A percentile compares a stretch with the other conserved stretches of the same genome.
phyloP scores from a whole-genome alignment of 1,140 invertebrate species.

The Bactericera cockerelli region DNA sequence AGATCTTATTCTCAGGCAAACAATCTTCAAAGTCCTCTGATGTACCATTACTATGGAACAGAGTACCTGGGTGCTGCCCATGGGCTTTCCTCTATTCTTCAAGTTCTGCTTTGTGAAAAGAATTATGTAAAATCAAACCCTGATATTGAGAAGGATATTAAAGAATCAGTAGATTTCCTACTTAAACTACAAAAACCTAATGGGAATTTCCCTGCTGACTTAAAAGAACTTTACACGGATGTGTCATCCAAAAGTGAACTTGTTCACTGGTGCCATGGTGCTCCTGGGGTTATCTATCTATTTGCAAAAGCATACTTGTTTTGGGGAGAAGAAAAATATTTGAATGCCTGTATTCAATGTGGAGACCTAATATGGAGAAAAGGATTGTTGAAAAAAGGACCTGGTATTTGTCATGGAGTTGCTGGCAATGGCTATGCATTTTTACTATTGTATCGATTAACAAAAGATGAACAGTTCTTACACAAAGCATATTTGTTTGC shows the following conservation, averaged over 20 bases:
- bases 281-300: constrained; percentile 56
- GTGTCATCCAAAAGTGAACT: constrained; percentile 40
- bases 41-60: constrained; percentile 73
- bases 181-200: constrained; percentile 42
- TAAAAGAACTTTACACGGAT: constrained; percentile 43
- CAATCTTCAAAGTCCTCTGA: constrained; percentile 48
- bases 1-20: constrained; percentile 41
- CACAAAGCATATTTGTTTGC: constrained; percentile 60
- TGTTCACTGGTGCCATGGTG: constrained; percentile 81
- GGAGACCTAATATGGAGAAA: constrained; percentile 63
- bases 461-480: constrained; percentile 50
- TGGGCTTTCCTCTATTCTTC: constrained; percentile 48
- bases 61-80: constrained; percentile 71
- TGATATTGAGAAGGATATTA: constrained; percentile 36
- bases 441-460: constrained; percentile 59
- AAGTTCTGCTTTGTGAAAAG: constrained; percentile 45
- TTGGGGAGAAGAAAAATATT: constrained; percentile 57
- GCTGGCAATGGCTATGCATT: constrained; percentile 76
- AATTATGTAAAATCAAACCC: constrained; percentile 39
- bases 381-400: constrained; percentile 65
- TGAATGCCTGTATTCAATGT: constrained; percentile 46
- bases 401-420: constrained; percentile 67
- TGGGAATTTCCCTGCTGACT: constrained; percentile 62
- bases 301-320: constrained; percentile 63
- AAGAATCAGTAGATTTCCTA: constrained; percentile 40